Percentiles rank a stretch among this genome's conserved stretches.
phyloP scores from a whole-genome alignment of 2,797 vertebrate genomes.

The Selene dorsalis region DNA sequence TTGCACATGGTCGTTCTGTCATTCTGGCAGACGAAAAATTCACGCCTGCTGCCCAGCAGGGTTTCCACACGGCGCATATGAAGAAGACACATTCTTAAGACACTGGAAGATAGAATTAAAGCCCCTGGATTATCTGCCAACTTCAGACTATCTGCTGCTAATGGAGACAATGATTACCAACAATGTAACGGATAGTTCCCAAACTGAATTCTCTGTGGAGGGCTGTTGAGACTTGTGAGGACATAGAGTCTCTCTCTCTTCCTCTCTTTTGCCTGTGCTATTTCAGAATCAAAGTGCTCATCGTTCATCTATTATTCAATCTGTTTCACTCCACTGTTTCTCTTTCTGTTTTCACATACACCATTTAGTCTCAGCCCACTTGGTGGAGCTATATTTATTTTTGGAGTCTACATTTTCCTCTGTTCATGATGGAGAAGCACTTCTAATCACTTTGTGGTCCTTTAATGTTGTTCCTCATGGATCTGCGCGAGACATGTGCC shows the following conservation, averaged over 20 bases:
- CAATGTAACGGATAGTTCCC: conserved; percentile 66
- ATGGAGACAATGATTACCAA: conserved; percentile 67
- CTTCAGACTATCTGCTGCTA: conserved; percentile 56
- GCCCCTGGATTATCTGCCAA: conserved; percentile 23
- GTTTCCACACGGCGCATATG: conserved; percentile 10
- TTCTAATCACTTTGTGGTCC: conserved; percentile 1
- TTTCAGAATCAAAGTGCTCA: conserved; percentile 84
- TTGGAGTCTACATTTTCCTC: conserved; percentile 47
- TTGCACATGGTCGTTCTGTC: not conserved
- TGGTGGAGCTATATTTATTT: conserved; percentile 81
- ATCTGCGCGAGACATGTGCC: not conserved
- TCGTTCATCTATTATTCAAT: conserved; percentile 85
- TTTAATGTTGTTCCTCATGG: conserved; percentile 26
- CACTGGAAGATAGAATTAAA: conserved; percentile 36
- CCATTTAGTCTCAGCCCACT: conserved; percentile 74
- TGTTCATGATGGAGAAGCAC: conserved; percentile 25
- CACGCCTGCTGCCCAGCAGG: conserved; percentile 5
- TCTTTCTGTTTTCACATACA: conserved; percentile 74
- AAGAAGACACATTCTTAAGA: conserved; percentile 39
- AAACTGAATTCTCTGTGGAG: conserved; percentile 65
- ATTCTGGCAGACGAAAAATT: conserved; percentile 8
- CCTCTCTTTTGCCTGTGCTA: conserved; percentile 69
- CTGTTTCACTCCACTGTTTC: conserved; percentile 81
- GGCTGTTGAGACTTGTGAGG: conserved; percentile 55
- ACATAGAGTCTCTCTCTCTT: conserved; percentile 52